Conservation (phyloP, 2,888 invertebrate species). For the Drosophila formosana region DNA sequence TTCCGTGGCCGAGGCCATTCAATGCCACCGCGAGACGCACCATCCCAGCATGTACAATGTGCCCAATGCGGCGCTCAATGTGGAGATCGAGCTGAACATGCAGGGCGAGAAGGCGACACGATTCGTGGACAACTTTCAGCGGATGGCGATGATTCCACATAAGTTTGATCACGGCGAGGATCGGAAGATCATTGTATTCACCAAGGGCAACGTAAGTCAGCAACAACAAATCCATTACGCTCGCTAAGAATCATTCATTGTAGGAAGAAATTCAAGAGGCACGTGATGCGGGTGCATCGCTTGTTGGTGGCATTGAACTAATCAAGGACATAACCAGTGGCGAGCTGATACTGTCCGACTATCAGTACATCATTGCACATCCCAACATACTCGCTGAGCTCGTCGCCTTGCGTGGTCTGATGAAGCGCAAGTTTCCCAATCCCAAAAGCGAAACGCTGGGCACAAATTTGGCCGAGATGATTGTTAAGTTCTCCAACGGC, state of each 20-base stretch:
- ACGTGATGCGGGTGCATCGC: conserved; percentile 89
- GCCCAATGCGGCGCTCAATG: conserved; percentile 89
- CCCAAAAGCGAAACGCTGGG: conserved; percentile 89
- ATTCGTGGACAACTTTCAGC: conserved; percentile 89
- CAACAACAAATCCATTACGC: neutral
- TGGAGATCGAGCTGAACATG: conserved; percentile 93
- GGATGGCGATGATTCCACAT: conserved; percentile 89
- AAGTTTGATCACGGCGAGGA: conserved; percentile 89
- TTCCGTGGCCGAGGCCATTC: conserved; percentile 91
- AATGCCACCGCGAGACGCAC: conserved; percentile 92
- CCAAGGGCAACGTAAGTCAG: conserved; percentile 87
- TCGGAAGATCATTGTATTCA: conserved; percentile 90
- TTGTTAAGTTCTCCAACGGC: conserved; percentile 89
- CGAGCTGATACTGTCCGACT: conserved; percentile 89
- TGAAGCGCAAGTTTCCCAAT: conserved; percentile 92
- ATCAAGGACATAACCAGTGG: conserved; percentile 92
- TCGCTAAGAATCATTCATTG: neutral
- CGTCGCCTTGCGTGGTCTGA: conserved; percentile 90
- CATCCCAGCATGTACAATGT: conserved; percentile 93
- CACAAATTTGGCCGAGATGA: conserved; percentile 87
- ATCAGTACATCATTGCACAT: conserved; percentile 91
- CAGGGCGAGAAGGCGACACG: conserved; percentile 86
- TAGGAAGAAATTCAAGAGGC: conserved; percentile 86
- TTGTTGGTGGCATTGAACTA: conserved; percentile 90
- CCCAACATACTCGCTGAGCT: conserved; percentile 92